These are phyloP conservation scores for Theodoxus fluviatilis DNA, from an alignment of 2,888 invertebrate species.

Conservation along the genomic window DNA sequence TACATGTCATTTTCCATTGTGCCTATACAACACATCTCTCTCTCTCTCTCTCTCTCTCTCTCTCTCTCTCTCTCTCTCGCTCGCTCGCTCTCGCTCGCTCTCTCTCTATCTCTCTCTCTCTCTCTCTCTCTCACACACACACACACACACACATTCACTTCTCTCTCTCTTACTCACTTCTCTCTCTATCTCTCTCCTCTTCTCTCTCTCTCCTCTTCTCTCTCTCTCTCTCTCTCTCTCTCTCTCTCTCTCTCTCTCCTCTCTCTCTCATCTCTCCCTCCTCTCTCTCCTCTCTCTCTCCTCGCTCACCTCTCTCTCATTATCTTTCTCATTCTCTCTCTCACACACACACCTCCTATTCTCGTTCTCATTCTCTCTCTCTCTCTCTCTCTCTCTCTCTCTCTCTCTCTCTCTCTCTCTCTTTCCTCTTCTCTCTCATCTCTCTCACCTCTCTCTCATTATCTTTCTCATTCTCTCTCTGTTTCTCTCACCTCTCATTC, in stretches of 20 bases:
- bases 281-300: not conserved
- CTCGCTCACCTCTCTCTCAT: not conserved
- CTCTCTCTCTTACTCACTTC: no score
- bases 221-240: conserved; percentile 2
- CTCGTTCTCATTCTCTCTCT: not conserved
- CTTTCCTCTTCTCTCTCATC: not conserved
- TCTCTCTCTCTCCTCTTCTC: not conserved
- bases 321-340: not conserved
- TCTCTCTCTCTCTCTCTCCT: not conserved
- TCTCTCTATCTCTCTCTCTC: no score
- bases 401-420: conserved; percentile 2
- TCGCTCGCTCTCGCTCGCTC: no score
- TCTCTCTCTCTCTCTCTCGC: no score
- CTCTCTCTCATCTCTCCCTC: not conserved
- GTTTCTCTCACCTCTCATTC: no score
- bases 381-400: not conserved
- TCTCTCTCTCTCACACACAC: no score
- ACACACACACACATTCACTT: no score
- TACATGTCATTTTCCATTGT: no score
- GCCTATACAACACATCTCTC: no score
- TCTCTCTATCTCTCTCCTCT: not conserved
- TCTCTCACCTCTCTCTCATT: not conserved
- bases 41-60: no score
- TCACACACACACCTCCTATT: not conserved
- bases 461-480: not conserved